Base-by-base conservation (phyloP, 1,140 invertebrate genomes). In the Caenorhabditis remanei region DNA sequence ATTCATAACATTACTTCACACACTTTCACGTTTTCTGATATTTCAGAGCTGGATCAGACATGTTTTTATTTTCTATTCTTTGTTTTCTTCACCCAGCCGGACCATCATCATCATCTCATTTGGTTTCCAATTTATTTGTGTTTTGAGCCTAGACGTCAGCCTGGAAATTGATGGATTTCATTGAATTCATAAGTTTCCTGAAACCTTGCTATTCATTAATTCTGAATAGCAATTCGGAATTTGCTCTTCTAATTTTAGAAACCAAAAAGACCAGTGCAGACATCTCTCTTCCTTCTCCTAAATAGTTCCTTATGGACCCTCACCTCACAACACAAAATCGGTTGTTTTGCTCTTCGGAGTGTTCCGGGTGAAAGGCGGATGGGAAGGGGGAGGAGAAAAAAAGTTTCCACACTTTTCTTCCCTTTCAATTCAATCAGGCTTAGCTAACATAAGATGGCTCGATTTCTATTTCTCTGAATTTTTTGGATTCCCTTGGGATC, bases 141-240 rank as follows among this genome's bases (percentile, higher is more conserved):
- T 46, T 16, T 79, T 2, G 21, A 0, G n/a, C 11, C 16, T 46
- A 13, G 71, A 79, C n/a, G 46, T 79, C 71, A 79, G 40, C 46
- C 32, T 79, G 21, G 46, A 79, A n/a, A 79, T 11, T 79, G 71
- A 79, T 79, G 71, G 71, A 79, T 79, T 79, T 79, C 71, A n/a
- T 11, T 14, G 19, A 79, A 79, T 79, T 53, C 71, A 79, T 71
- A 71, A 46, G 9, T 61, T n/a, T 61, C n/a, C 43, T 71, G 65
- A 71, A 71, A 71, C 58, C 19, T 61, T 21, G 9, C 65, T 71
- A 46, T 71, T 48, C 65, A 71, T 71, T 71, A n/a, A 43, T 8
- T 46, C 40, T 8, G 11, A 40, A 11, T 21, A 63, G 4, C 6
- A 71, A 43, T 71, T 43, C 40, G 4, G 21, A 71, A 43, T 16